phyloP scores from a whole-genome alignment of 2,113 vertebrate species.

The Haplotaxodon microlepis region DNA sequence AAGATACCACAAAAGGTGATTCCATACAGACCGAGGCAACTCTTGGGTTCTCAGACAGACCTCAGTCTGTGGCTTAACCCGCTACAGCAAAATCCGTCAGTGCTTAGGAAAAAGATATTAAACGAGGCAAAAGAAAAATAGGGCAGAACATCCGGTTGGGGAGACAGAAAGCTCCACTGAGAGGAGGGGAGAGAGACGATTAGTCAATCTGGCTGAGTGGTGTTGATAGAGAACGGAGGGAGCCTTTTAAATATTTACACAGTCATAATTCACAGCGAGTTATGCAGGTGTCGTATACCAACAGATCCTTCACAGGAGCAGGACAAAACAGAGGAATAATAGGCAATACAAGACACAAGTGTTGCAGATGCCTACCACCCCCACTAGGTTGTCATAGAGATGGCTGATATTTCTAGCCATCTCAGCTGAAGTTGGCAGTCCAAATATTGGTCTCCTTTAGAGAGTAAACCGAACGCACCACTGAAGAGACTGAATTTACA shows the following conservation, averaged over 20 bases:
- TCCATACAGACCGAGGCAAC: slow-evolving; percentile 48
- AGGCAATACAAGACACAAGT: background rate
- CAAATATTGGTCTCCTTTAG: slow-evolving; percentile 6
- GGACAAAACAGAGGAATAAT: slow-evolving; percentile 19
- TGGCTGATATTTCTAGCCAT: slow-evolving; percentile 32
- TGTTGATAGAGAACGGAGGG: slow-evolving; percentile 62
- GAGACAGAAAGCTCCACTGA: slow-evolving; percentile 27
- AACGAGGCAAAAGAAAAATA: background rate
- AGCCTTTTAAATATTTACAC: slow-evolving; percentile 72
- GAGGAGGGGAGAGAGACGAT: slow-evolving; percentile 43
- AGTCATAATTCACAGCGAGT: slow-evolving; percentile 60
- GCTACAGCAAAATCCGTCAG: slow-evolving; percentile 41
- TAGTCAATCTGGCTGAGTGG: slow-evolving; percentile 62
- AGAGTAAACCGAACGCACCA: background rate
- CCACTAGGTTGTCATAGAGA: slow-evolving; percentile 45
- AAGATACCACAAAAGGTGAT: slow-evolving; percentile 34
- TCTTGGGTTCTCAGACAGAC: slow-evolving; percentile 27
- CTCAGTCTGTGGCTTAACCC: slow-evolving; percentile 43
- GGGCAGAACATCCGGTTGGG: slow-evolving; percentile 20
- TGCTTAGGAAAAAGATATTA: background rate
- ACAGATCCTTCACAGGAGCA: slow-evolving; percentile 27
- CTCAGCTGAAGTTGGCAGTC: slow-evolving; percentile 1
- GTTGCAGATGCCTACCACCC: slow-evolving; percentile 22
- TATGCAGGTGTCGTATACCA: slow-evolving; percentile 51
- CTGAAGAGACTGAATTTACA: background rate